These are phyloP conservation scores for Dermatophagoides farinae DNA, from an alignment of 1,140 invertebrate species.

Conservation along the genomic window DNA sequence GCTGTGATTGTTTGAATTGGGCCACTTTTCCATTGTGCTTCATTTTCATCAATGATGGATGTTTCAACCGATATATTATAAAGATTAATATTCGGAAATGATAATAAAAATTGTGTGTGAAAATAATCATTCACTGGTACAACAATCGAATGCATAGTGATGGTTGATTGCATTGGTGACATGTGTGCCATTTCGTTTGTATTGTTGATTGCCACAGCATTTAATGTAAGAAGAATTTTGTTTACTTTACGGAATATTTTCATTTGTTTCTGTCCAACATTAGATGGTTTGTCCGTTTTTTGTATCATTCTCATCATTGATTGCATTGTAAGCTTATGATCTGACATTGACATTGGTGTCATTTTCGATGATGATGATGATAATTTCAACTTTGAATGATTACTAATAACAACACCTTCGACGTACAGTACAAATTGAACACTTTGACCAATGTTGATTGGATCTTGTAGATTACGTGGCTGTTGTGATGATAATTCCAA, in stretches of 20 bases:
- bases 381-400: background rate
- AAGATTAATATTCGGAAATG: slow-evolving; percentile 29
- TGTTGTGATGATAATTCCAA: slow-evolving; percentile 65
- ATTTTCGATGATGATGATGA: background rate
- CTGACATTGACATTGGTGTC: no score
- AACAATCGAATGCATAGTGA: slow-evolving; percentile 38
- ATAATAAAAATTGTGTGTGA: slow-evolving; percentile 49
- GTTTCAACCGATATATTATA: slow-evolving; percentile 44
- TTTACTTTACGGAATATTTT: slow-evolving; percentile 41
- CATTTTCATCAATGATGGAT: slow-evolving; percentile 45
- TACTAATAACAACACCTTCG: slow-evolving; percentile 46
- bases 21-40: slow-evolving; percentile 50
- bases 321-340: no score
- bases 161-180: slow-evolving; percentile 29
- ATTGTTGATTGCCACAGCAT: slow-evolving; percentile 14
- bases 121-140: slow-evolving; percentile 58
- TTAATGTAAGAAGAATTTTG: slow-evolving; percentile 45
- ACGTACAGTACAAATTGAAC: slow-evolving; percentile 61
- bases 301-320: no score
- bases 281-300: no score
- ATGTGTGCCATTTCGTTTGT: slow-evolving; percentile 9
- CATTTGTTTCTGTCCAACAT: background rate
- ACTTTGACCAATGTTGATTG: slow-evolving; percentile 45
- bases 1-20: slow-evolving; percentile 27
- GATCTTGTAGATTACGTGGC: slow-evolving; percentile 46